Percentiles rank a stretch among this genome's conserved stretches.
Evolutionary conservation across 2,113 vertebrate species (phyloP).

Genomic region (Hemibagrus wyckioides): DNA sequence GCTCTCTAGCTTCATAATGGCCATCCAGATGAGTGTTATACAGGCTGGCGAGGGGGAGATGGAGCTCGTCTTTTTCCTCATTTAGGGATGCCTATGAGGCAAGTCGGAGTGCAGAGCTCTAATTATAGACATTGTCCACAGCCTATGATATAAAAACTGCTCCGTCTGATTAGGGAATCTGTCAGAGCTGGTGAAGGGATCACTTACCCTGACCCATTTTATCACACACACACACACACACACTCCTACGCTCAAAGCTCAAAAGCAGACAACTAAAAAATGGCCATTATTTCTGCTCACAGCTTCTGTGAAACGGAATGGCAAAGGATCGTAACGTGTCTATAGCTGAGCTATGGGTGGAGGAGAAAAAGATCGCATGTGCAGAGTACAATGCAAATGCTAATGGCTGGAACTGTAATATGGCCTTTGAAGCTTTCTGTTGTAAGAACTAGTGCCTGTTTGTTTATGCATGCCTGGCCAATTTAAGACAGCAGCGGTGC

Average conservation of each 20-base stretch:
- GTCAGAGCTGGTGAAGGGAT: slow-evolving; percentile 52
- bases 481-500: neutral
- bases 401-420: slow-evolving; percentile 9
- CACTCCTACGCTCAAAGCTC: slow-evolving; percentile 1
- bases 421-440: slow-evolving; percentile 23
- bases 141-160: slow-evolving; percentile 50
- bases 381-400: neutral
- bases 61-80: slow-evolving; percentile 29
- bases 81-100: slow-evolving; percentile 35
- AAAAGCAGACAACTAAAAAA: slow-evolving; percentile 37
- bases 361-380: neutral
- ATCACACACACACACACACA: slow-evolving; percentile 33
- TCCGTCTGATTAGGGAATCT: slow-evolving; percentile 57
- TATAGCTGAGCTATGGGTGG: neutral
- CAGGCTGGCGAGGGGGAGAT: neutral
- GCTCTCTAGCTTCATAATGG: slow-evolving; percentile 25
- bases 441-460: slow-evolving; percentile 16
- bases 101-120: slow-evolving; percentile 44
- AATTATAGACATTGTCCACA: slow-evolving; percentile 57
- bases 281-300: slow-evolving; percentile 34
- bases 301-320: neutral
- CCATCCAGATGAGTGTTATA: slow-evolving; percentile 20
- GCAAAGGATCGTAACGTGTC: slow-evolving; percentile 8
- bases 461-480: slow-evolving; percentile 8
- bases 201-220: slow-evolving; percentile 54